Evolutionary conservation across 2,113 vertebrate genomes (phyloP).

Genomic region (Cephalopterus ornatus): DNA sequence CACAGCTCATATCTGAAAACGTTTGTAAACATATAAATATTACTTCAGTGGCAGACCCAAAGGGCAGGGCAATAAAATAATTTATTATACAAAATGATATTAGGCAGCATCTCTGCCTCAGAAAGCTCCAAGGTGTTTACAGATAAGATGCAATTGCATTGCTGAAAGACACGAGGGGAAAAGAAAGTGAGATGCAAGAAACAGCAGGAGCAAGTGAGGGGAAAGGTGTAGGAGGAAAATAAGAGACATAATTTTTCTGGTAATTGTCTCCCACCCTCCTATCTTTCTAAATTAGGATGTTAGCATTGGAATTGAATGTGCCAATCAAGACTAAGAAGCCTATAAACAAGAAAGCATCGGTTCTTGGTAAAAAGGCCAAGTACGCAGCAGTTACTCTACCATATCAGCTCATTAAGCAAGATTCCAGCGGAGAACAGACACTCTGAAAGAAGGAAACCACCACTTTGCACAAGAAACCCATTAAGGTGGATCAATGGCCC

Average conservation of each 20-base stretch:
- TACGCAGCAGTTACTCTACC: background rate
- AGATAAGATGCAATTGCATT: rapidly evolving
- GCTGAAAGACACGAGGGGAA: background rate
- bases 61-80: background rate
- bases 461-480: background rate
- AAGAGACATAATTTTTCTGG: background rate
- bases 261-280: background rate
- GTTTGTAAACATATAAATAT: background rate
- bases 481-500: background rate
- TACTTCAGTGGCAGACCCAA: background rate
- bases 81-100: background rate
- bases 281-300: background rate
- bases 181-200: background rate
- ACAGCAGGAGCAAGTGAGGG: background rate
- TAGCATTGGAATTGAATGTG: background rate
- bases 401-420: background rate
- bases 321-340: background rate
- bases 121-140: background rate
- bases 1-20: background rate
- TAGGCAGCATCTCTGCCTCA: background rate
- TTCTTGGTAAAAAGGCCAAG: background rate
- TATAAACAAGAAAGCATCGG: background rate
- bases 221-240: background rate
- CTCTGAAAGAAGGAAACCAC: background rate
- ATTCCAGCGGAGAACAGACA: background rate